Conservation (phyloP, 2,888 invertebrate genomes). For the Drosophila trichaetosa region DNA sequence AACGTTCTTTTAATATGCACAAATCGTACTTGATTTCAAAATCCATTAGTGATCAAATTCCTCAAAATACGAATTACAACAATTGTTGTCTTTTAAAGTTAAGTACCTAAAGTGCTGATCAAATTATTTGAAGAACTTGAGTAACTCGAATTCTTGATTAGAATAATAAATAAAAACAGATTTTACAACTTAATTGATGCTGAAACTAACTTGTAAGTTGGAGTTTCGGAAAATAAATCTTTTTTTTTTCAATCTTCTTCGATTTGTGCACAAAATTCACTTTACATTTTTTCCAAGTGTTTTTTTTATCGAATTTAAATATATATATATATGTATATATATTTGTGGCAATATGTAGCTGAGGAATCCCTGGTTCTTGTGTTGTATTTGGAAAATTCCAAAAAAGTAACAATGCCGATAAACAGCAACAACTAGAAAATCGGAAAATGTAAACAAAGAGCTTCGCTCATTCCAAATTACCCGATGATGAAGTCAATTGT, state of each 20-base stretch:
- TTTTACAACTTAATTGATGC: neutral
- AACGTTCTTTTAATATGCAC: neutral
- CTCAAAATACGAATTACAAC: neutral
- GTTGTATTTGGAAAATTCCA: slow-evolving; percentile 55
- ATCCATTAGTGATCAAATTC: neutral
- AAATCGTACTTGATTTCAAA: neutral
- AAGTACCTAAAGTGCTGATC: neutral
- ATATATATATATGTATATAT: neutral
- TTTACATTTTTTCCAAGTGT: neutral
- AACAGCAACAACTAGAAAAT: slow-evolving; percentile 31
- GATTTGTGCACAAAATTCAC: neutral
- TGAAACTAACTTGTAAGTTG: neutral
- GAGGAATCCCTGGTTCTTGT: slow-evolving; percentile 42
- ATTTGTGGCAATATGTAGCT: neutral
- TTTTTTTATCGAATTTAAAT: neutral
- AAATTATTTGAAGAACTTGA: neutral
- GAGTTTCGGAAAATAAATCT: neutral
- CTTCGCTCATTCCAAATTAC: slow-evolving; percentile 78
- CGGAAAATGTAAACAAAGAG: slow-evolving; percentile 80
- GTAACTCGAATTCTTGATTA: neutral
- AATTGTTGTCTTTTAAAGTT: neutral
- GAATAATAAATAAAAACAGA: neutral
- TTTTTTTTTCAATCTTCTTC: no score
- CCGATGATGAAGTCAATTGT: slow-evolving; percentile 81
- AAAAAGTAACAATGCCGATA: slow-evolving; percentile 55